A percentile compares a stretch with the other conserved stretches of the same genome.
Conservation (phyloP, 2,797 vertebrate genomes). For the Loris lydekkerianus region DNA sequence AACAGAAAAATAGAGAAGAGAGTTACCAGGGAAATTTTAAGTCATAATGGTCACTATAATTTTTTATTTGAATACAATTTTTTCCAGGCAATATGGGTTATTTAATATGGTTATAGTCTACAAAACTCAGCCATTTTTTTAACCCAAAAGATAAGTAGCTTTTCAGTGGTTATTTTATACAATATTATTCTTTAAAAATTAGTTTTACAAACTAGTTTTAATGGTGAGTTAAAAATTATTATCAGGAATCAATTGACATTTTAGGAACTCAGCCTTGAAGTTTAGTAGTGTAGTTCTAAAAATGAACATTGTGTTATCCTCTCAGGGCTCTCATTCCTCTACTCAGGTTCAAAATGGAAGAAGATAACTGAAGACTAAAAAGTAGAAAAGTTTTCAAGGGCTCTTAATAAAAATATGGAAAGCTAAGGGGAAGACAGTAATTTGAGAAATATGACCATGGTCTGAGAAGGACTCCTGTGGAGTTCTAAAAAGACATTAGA, state of each 20-base stretch:
- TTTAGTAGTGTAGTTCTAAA: not conserved
- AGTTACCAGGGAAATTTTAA: not conserved
- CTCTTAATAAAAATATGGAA: not conserved
- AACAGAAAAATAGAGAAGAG: not conserved
- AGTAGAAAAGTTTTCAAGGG: not conserved
- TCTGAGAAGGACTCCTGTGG: not conserved
- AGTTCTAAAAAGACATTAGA: not conserved
- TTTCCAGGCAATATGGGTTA: not conserved
- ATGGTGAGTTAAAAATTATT: not conserved
- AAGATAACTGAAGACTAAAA: not conserved
- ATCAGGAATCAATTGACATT: not conserved
- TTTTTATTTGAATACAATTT: conserved; percentile 17
- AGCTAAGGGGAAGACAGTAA: not conserved
- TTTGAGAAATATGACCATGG: not conserved
- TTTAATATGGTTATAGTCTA: not conserved
- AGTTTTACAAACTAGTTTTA: not conserved
- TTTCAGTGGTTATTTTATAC: not conserved
- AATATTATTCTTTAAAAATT: not conserved
- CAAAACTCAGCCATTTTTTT: not conserved
- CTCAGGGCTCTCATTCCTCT: not conserved
- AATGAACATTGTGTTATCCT: not conserved
- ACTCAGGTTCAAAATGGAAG: not conserved
- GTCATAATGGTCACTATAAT: not conserved
- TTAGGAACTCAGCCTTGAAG: not conserved
- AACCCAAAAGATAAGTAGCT: not conserved